Evolutionary conservation across 2,797 vertebrate genomes (phyloP), one percentile per base, ranked within the genome.

Genomic region (Molothrus ater): DNA sequence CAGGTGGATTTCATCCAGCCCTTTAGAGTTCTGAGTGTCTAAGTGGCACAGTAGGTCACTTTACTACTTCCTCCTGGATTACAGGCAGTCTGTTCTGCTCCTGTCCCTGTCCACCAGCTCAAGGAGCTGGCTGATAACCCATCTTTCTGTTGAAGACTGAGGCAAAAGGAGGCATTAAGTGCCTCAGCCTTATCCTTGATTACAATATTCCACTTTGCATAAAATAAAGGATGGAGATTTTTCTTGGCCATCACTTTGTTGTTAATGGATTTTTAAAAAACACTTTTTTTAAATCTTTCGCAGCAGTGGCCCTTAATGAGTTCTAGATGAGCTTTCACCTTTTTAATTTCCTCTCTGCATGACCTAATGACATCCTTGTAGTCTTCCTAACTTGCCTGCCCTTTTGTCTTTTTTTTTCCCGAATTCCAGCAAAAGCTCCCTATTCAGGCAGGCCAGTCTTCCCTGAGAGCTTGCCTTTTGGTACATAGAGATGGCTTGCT

Each of bases 401-500:
- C 24, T 72, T 59, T 73, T 25, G 50, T 26, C 12, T n/a, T 31
- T 25, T 18, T 45, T 45, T 78, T 38, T 6, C 18, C 34, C 28
- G 18, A 54, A 31, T 36, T 81, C 17, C 34, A 42, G 22, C 6
- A 10, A 61, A 81, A 61, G 22, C 22, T 88, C 13, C 15, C 22
- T 32, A 28, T 54, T 56, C 48, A 88, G 21, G 9, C 40, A 61
- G 48, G 34, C 18, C 38, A 24, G 40, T 60, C 31, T 54, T 88
- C 26, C 31, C 17, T n/a, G 29, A 61, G 26, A 74, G 7, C 34
- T 61, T 45, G 21, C 34, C 40, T 74, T 61, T 61, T 24, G 21
- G 25, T 47, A 34, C 61, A 40, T 10, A 45, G 11, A 29, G 16
- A 47, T 0, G 0, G 2, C 47, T 59, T 48, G 40, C 34, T 74